Evolutionary conservation across 2,113 vertebrate species (phyloP), one percentile per base, ranked within the genome.

Genomic region (Percina caprodes): DNA sequence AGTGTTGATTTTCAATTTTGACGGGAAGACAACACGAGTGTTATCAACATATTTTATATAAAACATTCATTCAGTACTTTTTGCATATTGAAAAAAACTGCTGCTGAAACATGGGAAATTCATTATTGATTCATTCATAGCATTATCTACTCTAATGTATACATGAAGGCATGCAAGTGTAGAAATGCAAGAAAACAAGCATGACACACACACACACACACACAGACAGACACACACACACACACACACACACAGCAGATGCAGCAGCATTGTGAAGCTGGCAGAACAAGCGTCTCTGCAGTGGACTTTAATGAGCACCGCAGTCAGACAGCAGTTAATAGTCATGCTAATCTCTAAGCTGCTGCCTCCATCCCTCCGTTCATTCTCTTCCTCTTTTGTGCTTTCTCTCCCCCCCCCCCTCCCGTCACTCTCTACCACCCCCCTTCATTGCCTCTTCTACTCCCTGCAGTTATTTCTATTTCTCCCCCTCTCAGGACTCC

Each of bases 241-340:
- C 39, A 48, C 10, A 68, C 46, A 26, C 7, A 21, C 10, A 33
- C 18, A 48, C 35, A 35, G 26, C 51, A 56, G 52, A 80, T 45
- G 39, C 72, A 61, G 58, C 74, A 75, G 74, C 49, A 71, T 1
- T 30, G 33, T 69, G 77, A 30, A 59, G 71, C 63, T 54, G 58
- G 54, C 51, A 54, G 45, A 35, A 23, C 52, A 66, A 54, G 48
- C 35, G 11, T 45, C 70, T 85, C 80, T 88, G 72, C 81, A 79
- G 80, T 82, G 81, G 86, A 84, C 84, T 79, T 87, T 87, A 87
- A 91, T 85, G 89, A 87, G 86, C 76, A 12, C 69, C 18, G 81
- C 86, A 86, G 75, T 79, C 88, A 85, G 71, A 78, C 88, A 82
- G 85, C 76, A 82, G 74, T 84, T 84, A 77, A 86, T 77, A 76